Evolutionary conservation across 2,888 invertebrate genomes (phyloP), one percentile per base, ranked within the genome.

Genomic region (Oscheius sp.): DNA sequence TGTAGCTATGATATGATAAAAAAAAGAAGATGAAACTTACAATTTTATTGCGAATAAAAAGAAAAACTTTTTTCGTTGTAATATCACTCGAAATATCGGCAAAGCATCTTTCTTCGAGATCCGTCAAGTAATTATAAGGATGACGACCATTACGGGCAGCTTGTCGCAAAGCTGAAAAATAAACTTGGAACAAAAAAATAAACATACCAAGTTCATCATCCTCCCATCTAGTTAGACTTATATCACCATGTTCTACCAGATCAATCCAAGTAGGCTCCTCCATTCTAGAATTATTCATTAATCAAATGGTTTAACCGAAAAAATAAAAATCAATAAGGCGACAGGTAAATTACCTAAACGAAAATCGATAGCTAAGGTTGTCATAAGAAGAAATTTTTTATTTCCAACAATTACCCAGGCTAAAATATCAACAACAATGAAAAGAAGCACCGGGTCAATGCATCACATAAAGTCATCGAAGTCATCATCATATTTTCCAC

Each of bases 131-230:
- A 41, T 83, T 81, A 64, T 59, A 78, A 8, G 82, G 81, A 9
- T 85, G 63, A 32, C 84, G 74, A 14, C 75, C 68, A 22, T 70
- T 49, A 6, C 51, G 45, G 6, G 84, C 84, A 1, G 83, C 82
- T 2, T 59, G 57, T 28, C 74, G 67, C 6, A 84, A 73, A 0
- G 75, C 82, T 83, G 67, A 36, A 70, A 72, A 65, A 14, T 12
- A 26, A 14, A 24, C 9, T 12, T 3, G n/a, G 5, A 59, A 63
- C 45, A 44, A 20, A 14, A 28, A 65, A 24, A 30, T 2, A 12
- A 12, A 24, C 61, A 49, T 32, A 80, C 79, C 64, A 28, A 82
- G 57, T 47, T 82, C 82, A 61, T 82, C 82, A 38, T 81, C 82
- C 56, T 80, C 73, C 75, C 80, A 80, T 24, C 72, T 41, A 22